A percentile compares a stretch with the other conserved stretches of the same genome.
These are phyloP conservation scores for Chalcosyrphus nemorum DNA, from an alignment of 2,888 invertebrate genomes.

Conservation along the genomic window DNA sequence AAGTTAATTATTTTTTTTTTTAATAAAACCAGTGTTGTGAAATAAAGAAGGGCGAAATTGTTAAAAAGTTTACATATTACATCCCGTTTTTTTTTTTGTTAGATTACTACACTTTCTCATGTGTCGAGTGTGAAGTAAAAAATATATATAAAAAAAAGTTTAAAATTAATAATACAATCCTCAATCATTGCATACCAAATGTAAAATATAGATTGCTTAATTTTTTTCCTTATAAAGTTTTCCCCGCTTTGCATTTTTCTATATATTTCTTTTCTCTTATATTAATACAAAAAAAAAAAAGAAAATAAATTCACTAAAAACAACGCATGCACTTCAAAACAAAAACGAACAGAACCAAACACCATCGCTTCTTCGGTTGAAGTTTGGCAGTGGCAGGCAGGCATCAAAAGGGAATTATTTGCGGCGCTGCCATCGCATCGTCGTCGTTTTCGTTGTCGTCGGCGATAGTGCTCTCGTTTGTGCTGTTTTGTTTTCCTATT, in stretches of 20 bases:
- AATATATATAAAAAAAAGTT: not conserved
- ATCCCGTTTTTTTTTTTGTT: not conserved
- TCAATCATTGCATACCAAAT: too few relatives aligned
- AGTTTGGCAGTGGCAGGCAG: constrained; percentile 40
- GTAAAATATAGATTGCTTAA: not conserved
- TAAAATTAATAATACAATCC: constrained; percentile 14
- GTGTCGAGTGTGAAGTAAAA: not conserved
- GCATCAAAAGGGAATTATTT: too few relatives aligned
- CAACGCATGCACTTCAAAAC: constrained; percentile 49
- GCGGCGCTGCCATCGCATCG: constrained; percentile 31
- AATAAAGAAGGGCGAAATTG: not conserved
- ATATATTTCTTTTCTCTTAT: not conserved
- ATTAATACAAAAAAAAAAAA: not conserved
- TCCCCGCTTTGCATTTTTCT: constrained; percentile 6
- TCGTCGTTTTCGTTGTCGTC: constrained; percentile 34
- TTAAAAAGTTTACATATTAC: not conserved
- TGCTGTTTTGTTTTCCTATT: constrained; percentile 61
- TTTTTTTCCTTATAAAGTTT: not conserved
- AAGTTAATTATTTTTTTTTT: not conserved
- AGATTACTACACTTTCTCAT: not conserved
- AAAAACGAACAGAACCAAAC: constrained; percentile 65
- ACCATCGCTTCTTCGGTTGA: constrained; percentile 39
- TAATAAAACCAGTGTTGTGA: constrained; percentile 35
- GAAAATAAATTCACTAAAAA: not conserved
- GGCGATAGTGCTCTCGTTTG: constrained; percentile 51